These are phyloP conservation scores for Ahaetulla prasina DNA, from an alignment of 2,113 vertebrate genomes.

Conservation along the genomic window DNA sequence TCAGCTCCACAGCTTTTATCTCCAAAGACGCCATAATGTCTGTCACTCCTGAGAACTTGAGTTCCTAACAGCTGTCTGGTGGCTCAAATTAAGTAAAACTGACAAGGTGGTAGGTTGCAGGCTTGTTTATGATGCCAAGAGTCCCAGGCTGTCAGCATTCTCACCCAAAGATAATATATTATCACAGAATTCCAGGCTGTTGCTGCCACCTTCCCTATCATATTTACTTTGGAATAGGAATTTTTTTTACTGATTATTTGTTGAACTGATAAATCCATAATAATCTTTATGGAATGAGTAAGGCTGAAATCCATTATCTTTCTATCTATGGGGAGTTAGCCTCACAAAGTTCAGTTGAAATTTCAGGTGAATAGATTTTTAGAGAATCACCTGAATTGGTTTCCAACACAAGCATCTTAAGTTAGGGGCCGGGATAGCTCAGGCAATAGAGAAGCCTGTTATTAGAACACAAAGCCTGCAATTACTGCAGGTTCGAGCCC, in stretches of 20 bases:
- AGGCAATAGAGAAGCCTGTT: too few species aligned
- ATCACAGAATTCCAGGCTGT: background rate
- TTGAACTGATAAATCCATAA: background rate
- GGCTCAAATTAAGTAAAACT: background rate
- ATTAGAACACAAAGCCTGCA: too few species aligned
- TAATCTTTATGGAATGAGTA: background rate
- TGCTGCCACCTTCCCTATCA: background rate
- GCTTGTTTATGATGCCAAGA: background rate
- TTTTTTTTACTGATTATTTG: background rate
- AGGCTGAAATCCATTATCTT: background rate
- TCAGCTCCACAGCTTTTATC: conserved; percentile 19
- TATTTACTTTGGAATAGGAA: background rate
- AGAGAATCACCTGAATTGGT: background rate
- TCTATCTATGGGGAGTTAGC: background rate
- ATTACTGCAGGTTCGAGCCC: too few species aligned
- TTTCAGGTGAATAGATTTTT: background rate
- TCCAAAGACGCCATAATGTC: conserved; percentile 26
- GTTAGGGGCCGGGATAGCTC: too few species aligned
- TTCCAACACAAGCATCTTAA: background rate
- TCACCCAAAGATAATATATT: background rate
- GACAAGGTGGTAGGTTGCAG: background rate
- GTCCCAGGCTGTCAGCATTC: background rate
- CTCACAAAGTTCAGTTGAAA: background rate
- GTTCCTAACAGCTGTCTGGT: conserved; percentile 19
- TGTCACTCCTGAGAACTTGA: background rate